Evolutionary conservation across 2,888 invertebrate genomes (phyloP), one percentile per base, ranked within the genome.

Genomic region (Sussaba pulchella): DNA sequence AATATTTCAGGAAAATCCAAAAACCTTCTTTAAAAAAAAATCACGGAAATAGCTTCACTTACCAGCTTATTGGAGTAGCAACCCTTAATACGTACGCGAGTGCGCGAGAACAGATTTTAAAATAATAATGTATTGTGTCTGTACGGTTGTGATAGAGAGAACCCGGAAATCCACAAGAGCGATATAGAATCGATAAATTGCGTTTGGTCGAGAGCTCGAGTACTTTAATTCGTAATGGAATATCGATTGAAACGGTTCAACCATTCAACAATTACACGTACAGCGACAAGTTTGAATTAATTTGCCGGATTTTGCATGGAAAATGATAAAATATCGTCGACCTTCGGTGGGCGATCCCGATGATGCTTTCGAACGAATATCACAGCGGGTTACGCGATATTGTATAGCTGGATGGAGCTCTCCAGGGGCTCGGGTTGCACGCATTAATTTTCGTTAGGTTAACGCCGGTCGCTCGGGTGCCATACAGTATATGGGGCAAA

Each of bases 211-310:
- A 31, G 57, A 17, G 36, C 17, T 9, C 14, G 31, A 9, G 39
- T 24, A 21, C 52, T 54, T 39, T 41, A 41, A 69, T 69, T 54
- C 52, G 26, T 43, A 69, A 52, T 52, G 36, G 39, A 67, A 52
- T 52, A 67, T 67, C 50, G 67, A 67, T 52, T 39, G 52, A 67
- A 67, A 67, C 52, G 52, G 67, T 39, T 67, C 21, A 39, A 39
- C 52, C 19, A 39, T 52, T 36, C 39, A 67, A 67, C 52, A 67
- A 67, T 67, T 52, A 67, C 50, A 36, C 52, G 39, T 52, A 24
- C 50, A 21, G 52, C 50, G 50, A 36, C 39, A 21, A 14, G 31
- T 2, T 19, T 50, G 66, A 39, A 67, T 39, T 9, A 52, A 39
- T 57, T 36, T 36, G 9, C 36, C 17, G 31, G 9, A 26, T 21